These are phyloP conservation scores for Heliconius melpomene DNA, from an alignment of 1,140 invertebrate genomes.

Conservation along the genomic window DNA sequence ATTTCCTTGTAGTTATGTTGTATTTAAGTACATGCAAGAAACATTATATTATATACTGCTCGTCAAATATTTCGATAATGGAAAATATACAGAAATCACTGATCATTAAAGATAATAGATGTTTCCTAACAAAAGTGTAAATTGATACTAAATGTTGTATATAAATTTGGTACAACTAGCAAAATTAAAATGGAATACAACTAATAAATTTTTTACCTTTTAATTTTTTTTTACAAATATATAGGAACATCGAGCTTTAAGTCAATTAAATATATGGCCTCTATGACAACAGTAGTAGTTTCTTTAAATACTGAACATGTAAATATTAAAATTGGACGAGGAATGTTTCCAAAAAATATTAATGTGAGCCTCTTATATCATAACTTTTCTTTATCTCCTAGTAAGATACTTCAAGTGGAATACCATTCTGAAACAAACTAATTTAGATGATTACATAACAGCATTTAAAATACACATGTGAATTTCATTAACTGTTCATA, in stretches of 20 bases:
- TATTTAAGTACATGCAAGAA: not conserved
- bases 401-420: not conserved
- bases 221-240: not conserved
- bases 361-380: not conserved
- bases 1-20: not conserved
- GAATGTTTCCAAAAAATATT: not conserved
- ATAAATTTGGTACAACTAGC: not conserved
- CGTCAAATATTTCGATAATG: no score
- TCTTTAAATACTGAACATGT: not conserved
- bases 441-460: no score
- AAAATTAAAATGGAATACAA: not conserved
- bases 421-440: no score
- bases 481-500: no score
- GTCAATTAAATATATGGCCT: slow-evolving; percentile 1
- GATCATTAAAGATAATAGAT: no score
- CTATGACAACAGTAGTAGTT: not conserved
- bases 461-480: no score
- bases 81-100: no score
- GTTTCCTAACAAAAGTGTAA: no score
- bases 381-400: not conserved
- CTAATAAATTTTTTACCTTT: not conserved
- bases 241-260: slow-evolving; percentile 1
- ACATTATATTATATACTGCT: no score
- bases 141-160: no score
- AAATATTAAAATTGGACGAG: not conserved